phyloP scores from a whole-genome alignment of 1,140 invertebrate species.

The Euschistus heros region DNA sequence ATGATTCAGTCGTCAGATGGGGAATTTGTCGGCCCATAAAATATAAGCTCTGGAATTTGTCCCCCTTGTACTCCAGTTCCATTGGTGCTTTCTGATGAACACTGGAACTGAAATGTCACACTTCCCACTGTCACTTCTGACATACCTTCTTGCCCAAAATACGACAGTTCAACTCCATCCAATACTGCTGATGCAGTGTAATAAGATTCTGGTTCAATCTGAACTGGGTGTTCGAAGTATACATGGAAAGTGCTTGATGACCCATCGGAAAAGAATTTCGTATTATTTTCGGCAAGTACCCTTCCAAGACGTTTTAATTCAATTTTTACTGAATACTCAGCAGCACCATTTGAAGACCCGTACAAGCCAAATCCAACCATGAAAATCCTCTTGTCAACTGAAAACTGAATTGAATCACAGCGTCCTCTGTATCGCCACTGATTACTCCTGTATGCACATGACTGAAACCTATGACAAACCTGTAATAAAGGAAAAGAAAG shows the following conservation, averaged over 20 bases:
- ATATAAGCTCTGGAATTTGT: conserved; percentile 87
- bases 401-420: conserved; percentile 87
- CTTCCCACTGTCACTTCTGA: conserved; percentile 79
- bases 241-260: conserved; percentile 89
- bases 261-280: conserved; percentile 86
- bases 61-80: conserved; percentile 89
- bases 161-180: conserved; percentile 82
- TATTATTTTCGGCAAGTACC: conserved; percentile 77
- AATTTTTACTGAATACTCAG: conserved; percentile 83
- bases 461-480: conserved; percentile 90
- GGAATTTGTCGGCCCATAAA: conserved; percentile 62
- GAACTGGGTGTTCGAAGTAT: conserved; percentile 84
- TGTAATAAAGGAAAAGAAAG: conserved; percentile 33
- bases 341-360: conserved; percentile 81
- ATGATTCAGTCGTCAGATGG: conserved; percentile 2
- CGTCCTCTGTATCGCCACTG: conserved; percentile 88
- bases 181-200: conserved; percentile 83
- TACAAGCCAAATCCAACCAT: conserved; percentile 86
- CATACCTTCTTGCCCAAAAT: conserved; percentile 90
- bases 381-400: conserved; percentile 83
- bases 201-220: conserved; percentile 80
- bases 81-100: conserved; percentile 86
- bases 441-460: conserved; percentile 89
- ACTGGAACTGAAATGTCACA: conserved; percentile 89
- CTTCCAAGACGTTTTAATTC: conserved; percentile 76